Evolutionary conservation across 2,888 invertebrate genomes (phyloP).

Genomic region (Amiota communis): DNA sequence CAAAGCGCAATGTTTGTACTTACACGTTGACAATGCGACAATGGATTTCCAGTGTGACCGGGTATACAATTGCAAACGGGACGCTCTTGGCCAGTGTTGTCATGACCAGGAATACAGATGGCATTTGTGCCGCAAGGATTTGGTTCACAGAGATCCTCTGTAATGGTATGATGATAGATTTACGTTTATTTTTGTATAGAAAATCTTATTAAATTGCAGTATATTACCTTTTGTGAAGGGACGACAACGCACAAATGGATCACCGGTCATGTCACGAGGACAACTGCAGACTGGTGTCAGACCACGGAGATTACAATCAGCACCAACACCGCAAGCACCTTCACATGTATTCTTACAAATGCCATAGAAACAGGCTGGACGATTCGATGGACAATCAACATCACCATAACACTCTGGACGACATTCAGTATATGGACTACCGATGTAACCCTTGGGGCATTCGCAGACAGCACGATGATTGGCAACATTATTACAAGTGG

Average conservation of each 20-base stretch:
- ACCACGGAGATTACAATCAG: conserved; percentile 83
- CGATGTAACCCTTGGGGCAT: conserved; percentile 87
- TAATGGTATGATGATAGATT: not conserved
- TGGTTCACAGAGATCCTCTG: conserved; percentile 87
- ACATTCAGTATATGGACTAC: conserved; percentile 84
- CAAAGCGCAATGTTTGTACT: conserved; percentile 46
- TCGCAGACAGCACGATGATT: conserved; percentile 86
- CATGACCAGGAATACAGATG: conserved; percentile 86
- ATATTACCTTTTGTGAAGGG: conserved; percentile 83
- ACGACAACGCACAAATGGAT: conserved; percentile 87
- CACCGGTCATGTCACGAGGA: conserved; percentile 89
- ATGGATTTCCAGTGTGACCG: conserved; percentile 85
- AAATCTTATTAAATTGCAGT: not conserved
- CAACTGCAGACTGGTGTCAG: conserved; percentile 90
- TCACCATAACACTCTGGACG: conserved; percentile 86
- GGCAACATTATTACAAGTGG: conserved; percentile 83
- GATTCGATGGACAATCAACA: conserved; percentile 83
- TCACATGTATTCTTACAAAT: conserved; percentile 89
- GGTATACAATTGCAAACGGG: conserved; percentile 89
- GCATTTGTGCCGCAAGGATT: conserved; percentile 85
- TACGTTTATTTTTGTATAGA: not conserved
- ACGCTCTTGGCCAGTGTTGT: conserved; percentile 85
- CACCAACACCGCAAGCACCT: conserved; percentile 85
- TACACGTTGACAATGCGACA: conserved; percentile 80
- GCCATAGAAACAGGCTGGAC: conserved; percentile 86